These are phyloP conservation scores for Matsumurasca onukii DNA, from an alignment of 1,140 invertebrate species.

Conservation along the genomic window DNA sequence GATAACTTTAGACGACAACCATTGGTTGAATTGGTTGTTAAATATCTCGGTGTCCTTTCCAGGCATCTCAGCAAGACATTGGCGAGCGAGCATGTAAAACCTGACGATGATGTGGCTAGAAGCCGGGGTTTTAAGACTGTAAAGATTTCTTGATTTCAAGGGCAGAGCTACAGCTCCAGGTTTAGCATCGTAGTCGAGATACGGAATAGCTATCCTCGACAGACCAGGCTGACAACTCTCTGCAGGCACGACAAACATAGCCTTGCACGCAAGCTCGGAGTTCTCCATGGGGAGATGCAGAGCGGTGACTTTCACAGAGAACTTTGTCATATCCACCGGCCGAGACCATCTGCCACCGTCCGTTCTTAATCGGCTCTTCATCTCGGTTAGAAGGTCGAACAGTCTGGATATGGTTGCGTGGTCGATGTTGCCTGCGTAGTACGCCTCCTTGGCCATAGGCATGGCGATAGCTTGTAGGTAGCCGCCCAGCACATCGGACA, in stretches of 20 bases:
- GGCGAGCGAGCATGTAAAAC: constrained; percentile 38
- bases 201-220: constrained; percentile 35
- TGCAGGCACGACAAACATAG: neutral
- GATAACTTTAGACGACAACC: constrained; percentile 30
- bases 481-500: constrained; percentile 38
- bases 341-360: constrained; percentile 36
- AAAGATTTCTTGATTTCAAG: constrained; percentile 34
- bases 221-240: neutral
- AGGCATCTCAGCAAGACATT: constrained; percentile 30
- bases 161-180: constrained; percentile 38
- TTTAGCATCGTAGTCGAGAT: constrained; percentile 34
- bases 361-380: constrained; percentile 36
- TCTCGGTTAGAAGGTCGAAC: constrained; percentile 4
- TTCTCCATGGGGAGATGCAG: neutral
- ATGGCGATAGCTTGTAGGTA: constrained; percentile 37
- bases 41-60: constrained; percentile 31
- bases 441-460: constrained; percentile 38
- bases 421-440: constrained; percentile 37
- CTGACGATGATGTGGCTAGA: constrained; percentile 36
- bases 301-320: constrained; percentile 34
- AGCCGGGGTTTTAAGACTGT: constrained; percentile 33
- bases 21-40: constrained; percentile 34
- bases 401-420: constrained; percentile 10
- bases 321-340: constrained; percentile 29
- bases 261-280: constrained; percentile 12